Base-by-base conservation (phyloP, 1,140 invertebrate genomes). In the Ceratina calcarata region DNA sequence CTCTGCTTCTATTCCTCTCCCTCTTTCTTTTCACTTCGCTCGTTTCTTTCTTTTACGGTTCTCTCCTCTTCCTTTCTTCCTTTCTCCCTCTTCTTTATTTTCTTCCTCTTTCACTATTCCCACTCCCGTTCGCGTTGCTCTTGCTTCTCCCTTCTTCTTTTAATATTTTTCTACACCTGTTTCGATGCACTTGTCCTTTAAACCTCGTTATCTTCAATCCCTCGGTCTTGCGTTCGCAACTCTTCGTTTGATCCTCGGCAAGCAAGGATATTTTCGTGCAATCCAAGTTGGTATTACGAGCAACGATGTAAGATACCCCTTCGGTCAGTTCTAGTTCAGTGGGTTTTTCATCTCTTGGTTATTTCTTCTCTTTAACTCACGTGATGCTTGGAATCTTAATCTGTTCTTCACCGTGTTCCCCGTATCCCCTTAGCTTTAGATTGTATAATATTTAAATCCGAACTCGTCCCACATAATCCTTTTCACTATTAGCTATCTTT, bases 161-260 rank as follows among this genome's bases (percentile, higher is more conserved):
- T 76, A 71, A 71, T 75, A 81, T 64, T 49, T 51, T 32, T 62
- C 53, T 62, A 53, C 55, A 65, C 65, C 61, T 60, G 65, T 80
- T 20, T 37, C 66, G 27, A 57, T 53, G 51, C 27, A 73, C 73
- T 66, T 65, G 74, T 53, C 62, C 49, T 20, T 60, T 22, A 55
- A 72, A 71, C 45, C 49, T 62, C 20, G 10, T 37, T 69, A 12
- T 15, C 18, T 22, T 18, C 7, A n/a, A 27, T 12, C 8, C 51
- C 13, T 37, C 20, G 55, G 10, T 13, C 0, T 7, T 70, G 18
- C 12, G 6, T 55, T 15, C 53, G 18, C 20, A 4, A 67, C 24
- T 66, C 13, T 32, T 16, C 4, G 27, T n/a, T 20, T 13, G 4
- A 15, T 13, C 2, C 2, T 32, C 2, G 51, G 8, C 0, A 4